Percentiles rank a stretch among this genome's conserved stretches.
These are phyloP conservation scores for Zonitis immaculata DNA, from an alignment of 2,888 invertebrate genomes.

Conservation along the genomic window DNA sequence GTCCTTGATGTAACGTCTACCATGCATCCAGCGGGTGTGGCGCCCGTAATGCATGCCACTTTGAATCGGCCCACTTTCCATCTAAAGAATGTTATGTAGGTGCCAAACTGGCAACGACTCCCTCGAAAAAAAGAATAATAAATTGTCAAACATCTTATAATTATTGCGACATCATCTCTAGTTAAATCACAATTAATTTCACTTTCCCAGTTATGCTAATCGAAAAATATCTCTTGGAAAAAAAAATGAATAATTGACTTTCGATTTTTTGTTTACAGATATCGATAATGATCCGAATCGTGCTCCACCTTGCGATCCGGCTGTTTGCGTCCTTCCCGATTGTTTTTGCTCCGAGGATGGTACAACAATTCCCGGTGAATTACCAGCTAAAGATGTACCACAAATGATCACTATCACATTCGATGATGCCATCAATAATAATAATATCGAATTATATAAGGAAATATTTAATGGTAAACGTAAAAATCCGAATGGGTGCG, in stretches of 20 bases:
- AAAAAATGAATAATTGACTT: no score
- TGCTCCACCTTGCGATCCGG: slow-evolving; percentile 82
- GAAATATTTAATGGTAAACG: slow-evolving; percentile 86
- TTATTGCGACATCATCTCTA: no score
- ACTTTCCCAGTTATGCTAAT: no score
- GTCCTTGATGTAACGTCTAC: slow-evolving; percentile 40
- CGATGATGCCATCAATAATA: slow-evolving; percentile 92
- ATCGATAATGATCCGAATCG: slow-evolving; percentile 91
- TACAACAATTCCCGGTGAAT: slow-evolving; percentile 78
- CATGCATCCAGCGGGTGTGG: slow-evolving; percentile 31
- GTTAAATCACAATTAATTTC: no score
- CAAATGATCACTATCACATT: slow-evolving; percentile 94
- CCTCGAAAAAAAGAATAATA: slow-evolving; percentile 10
- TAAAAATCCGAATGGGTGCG: slow-evolving; percentile 90
- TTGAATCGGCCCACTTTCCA: slow-evolving; percentile 38
- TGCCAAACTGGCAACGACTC: slow-evolving; percentile 11
- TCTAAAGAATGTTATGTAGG: slow-evolving; percentile 20
- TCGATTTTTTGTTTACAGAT: no score
- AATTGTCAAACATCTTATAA: slow-evolving; percentile 25
- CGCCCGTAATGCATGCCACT: slow-evolving; percentile 26
- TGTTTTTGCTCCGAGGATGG: slow-evolving; percentile 94
- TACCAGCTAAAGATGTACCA: slow-evolving; percentile 77
- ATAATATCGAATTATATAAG: slow-evolving; percentile 90
- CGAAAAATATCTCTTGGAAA: no score
- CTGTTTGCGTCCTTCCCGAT: slow-evolving; percentile 82